Evolutionary conservation across 1,140 invertebrate genomes (phyloP), one percentile per base, ranked within the genome.

Genomic region (Chironomus striatipennis): DNA sequence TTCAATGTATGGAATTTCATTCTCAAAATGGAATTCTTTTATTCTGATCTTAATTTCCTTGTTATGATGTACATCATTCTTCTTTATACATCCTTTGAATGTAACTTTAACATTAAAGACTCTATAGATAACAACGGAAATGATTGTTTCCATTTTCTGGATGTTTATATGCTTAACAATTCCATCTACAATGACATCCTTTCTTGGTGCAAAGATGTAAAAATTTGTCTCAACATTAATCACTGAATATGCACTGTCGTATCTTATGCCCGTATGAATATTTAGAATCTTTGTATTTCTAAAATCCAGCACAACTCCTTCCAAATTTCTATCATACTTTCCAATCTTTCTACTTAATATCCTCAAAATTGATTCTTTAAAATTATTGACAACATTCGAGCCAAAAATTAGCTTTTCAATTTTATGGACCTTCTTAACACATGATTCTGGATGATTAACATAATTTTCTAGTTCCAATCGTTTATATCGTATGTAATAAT

Each of bases 221-320:
- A 87, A 88, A 77, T 88, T 85, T 43, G 83, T 86, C 79, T 84
- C 79, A 17, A 87, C 79, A 75, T 86, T 81, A 17, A 87, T 47
- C 76, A 88, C 87, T 76, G 87, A 81, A 34, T 81, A 85, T 42
- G 79, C 83, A 75, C 81, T 82, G 74, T 88, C 86, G 21, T 83
- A 77, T 8, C 84, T 77, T 67, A 86, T 77, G 2, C 79, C 79
- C 47, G 83, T 85, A 0, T 81, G 74, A 0, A 82, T 75, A 4
- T 81, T 83, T 7, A 87, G 73, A 9, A 89, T 74, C 80, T 86
- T 88, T 15, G 86, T 84, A 76, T 88, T 88, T 76, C 84, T 81
- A 74, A 87, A 87, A n/a, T 84, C 83, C 7, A 88, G 77, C 10
- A 88, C 76, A 75, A 88, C 86, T 2, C 87, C 87, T 74, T 86